Conservation (phyloP, 2,888 invertebrate species). For the Macaria liturata region DNA sequence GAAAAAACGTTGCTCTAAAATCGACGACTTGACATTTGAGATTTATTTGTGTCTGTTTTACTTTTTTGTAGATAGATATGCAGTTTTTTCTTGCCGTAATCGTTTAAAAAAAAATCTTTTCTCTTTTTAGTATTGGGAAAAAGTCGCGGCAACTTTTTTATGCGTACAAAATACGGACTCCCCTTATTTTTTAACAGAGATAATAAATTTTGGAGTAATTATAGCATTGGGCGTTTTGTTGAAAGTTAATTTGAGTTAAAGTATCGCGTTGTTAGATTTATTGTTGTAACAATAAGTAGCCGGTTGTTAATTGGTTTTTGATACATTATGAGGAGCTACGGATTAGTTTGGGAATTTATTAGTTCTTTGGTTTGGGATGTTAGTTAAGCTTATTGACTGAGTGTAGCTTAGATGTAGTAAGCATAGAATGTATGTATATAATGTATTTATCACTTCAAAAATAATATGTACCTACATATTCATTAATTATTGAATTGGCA, state of each 20-base stretch:
- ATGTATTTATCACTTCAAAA: too few species aligned
- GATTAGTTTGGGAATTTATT: constrained; percentile 23
- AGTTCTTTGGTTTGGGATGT: not conserved
- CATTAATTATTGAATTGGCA: too few species aligned
- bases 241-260: constrained; percentile 70
- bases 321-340: constrained; percentile 27
- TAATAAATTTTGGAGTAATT: constrained; percentile 76
- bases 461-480: too few species aligned
- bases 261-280: constrained; percentile 62
- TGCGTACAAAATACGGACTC: too few species aligned
- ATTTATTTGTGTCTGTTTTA: constrained; percentile 64
- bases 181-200: constrained; percentile 47
- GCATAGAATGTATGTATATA: too few species aligned
- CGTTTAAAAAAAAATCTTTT: not conserved
- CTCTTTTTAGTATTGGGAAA: not conserved
- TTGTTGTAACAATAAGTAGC: constrained; percentile 41
- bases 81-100: too few species aligned
- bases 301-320: constrained; percentile 32
- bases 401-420: too few species aligned
- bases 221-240: constrained; percentile 72
- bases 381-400: too few species aligned
- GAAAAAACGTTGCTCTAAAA: constrained; percentile 63
- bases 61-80: constrained; percentile 4
- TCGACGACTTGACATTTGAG: constrained; percentile 54
- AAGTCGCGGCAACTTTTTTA: constrained; percentile 4